phyloP scores from a whole-genome alignment of 2,113 vertebrate species.

The Cynopterus brachyotis region DNA sequence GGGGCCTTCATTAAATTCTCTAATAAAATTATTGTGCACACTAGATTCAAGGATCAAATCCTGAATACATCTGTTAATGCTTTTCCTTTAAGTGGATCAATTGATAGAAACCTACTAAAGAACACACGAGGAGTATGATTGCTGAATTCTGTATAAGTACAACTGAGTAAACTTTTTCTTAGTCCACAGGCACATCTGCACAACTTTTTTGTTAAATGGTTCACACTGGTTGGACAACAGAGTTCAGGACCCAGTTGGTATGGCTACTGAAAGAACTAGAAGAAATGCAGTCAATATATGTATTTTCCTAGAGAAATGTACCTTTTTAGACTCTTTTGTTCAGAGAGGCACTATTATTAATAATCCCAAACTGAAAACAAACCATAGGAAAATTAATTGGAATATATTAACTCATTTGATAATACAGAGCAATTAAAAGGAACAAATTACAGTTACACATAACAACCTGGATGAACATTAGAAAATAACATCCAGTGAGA shows the following conservation, averaged over 20 bases:
- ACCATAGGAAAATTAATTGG: not conserved
- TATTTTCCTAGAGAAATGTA: not conserved
- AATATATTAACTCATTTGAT: not conserved
- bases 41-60: not conserved
- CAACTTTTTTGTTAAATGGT: not conserved
- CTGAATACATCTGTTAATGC: not conserved
- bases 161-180: not conserved
- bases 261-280: not conserved
- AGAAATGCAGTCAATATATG: not conserved
- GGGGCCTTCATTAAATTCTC: not conserved
- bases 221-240: not conserved
- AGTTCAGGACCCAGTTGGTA: not conserved
- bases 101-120: not conserved
- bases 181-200: not conserved
- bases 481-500: not conserved
- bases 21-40: not conserved
- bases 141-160: not conserved
- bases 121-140: not conserved
- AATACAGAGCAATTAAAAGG: not conserved
- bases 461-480: not conserved
- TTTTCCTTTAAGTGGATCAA: constrained; percentile 5
- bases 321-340: not conserved
- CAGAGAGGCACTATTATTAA: constrained; percentile 2
- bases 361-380: not conserved
- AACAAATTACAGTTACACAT: not conserved